These are phyloP conservation scores for Habrosyne pyritoides DNA, from an alignment of 2,888 invertebrate species.

Conservation along the genomic window DNA sequence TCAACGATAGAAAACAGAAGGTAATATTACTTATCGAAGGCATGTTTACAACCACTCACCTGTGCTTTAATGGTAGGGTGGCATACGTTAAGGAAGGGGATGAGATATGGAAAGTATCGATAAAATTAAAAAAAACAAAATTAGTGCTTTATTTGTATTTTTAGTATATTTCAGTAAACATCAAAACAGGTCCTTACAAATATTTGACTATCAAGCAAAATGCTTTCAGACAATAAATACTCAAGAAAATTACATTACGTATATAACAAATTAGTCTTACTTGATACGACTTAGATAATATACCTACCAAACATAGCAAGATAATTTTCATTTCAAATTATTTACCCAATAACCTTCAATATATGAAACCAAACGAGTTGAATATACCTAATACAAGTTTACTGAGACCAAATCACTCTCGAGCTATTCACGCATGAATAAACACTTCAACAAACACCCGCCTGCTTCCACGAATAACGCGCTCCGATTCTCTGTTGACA, in stretches of 20 bases:
- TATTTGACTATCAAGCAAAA: too few species aligned
- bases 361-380: too few species aligned
- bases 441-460: not conserved
- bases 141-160: too few species aligned
- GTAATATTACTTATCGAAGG: slow-evolving; percentile 59
- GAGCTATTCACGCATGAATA: not conserved
- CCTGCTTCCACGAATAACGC: not conserved
- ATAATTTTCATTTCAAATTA: too few species aligned
- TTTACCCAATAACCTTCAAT: not conserved
- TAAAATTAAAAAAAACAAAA: slow-evolving; percentile 6
- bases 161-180: too few species aligned
- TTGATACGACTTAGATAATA: too few species aligned
- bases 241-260: too few species aligned
- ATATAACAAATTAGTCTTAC: too few species aligned
- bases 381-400: not conserved
- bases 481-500: slow-evolving; percentile 6
- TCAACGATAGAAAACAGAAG: slow-evolving; percentile 39
- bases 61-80: slow-evolving; percentile 29
- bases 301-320: too few species aligned
- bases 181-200: too few species aligned
- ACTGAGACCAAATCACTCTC: not conserved
- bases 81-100: not conserved
- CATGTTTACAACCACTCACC: slow-evolving; percentile 64
- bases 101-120: slow-evolving; percentile 11
- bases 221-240: too few species aligned